Evolutionary conservation across 2,888 invertebrate genomes (phyloP).

Genomic region (Meteorus colon): DNA sequence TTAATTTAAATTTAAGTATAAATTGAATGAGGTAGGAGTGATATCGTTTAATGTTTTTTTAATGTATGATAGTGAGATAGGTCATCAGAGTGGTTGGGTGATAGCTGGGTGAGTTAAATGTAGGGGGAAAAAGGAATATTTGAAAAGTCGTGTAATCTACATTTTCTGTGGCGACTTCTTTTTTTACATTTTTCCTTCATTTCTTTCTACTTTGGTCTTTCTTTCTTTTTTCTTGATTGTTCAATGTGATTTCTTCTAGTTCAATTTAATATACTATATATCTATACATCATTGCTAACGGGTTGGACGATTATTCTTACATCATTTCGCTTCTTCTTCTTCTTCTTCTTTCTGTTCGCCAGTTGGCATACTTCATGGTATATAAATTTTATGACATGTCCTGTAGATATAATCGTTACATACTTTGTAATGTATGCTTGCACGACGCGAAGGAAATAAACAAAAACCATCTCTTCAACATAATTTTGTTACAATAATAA

Average conservation of each 20-base stretch:
- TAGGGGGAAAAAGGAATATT: constrained; percentile 21
- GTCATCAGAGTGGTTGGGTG: neutral
- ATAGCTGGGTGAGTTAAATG: neutral
- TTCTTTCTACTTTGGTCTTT: constrained; percentile 9
- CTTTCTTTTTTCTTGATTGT: neutral
- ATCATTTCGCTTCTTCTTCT: constrained; percentile 14
- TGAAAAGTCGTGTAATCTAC: constrained; percentile 37
- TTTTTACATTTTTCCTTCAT: neutral
- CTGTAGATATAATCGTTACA: neutral
- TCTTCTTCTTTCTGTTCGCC: constrained; percentile 16
- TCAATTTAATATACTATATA: constrained; percentile 20
- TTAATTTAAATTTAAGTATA: neutral
- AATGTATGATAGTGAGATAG: neutral
- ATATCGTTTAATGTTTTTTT: neutral
- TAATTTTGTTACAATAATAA: neutral
- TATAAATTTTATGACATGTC: neutral
- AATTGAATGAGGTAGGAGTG: neutral
- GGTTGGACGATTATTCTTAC: constrained; percentile 37
- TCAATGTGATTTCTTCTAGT: constrained; percentile 15
- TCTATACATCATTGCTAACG: neutral
- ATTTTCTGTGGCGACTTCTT: neutral
- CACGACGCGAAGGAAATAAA: neutral
- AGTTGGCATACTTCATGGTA: constrained; percentile 2
- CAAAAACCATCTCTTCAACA: too few relatives aligned
- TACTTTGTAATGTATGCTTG: neutral